Base-by-base conservation (phyloP, 2,797 vertebrate genomes). In the Catamblyrhynchus diadema region DNA sequence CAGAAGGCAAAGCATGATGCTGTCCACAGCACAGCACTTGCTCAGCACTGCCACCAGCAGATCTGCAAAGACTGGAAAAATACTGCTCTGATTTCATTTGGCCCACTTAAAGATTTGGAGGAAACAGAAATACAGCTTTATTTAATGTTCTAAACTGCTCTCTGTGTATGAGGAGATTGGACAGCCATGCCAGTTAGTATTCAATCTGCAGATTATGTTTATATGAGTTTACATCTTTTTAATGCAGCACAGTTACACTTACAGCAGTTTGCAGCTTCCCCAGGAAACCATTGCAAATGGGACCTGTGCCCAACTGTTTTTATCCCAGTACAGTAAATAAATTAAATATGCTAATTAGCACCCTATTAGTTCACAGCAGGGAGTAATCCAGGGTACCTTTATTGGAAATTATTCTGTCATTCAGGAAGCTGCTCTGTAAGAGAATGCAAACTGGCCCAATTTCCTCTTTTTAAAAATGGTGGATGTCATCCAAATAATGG, bases 291-390 rank as follows among this genome's bases (percentile, higher is more conserved):
- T 97, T 97, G 91, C 89, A 96, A 98, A 95, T 93, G 97, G 97
- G 97, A 97, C 96, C 95, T 64, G 77, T 96, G 98, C 97, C 98
- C 97, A 98, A 69, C 95, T 96, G 96, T 95, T 98, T 98, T 97
- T 95, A 98, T 96, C 95, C 97, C 97, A 94, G 96, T 98, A 98
- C 98, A 98, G 97, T 97, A 98, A 98, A 98, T 98, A 98, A 98
- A 98, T 98, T 95, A 98, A 98, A 98, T 98, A 98, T 98, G 98
- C 96, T 98, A 98, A 98, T 98, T 98, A 98, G 97, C 97, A 98
- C 97, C 97, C 97, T 98, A 98, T 98, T 98, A 98, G 96, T 86
- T 98, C 97, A 95, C 97, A 98, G 97, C 95, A 97, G 98, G 98
- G 98, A 98, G 97, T 97, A 98, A 98, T 98, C 96, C 96, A 97